Base-by-base conservation (phyloP, 2,888 invertebrate genomes). In the Cheilosia scutellata region DNA sequence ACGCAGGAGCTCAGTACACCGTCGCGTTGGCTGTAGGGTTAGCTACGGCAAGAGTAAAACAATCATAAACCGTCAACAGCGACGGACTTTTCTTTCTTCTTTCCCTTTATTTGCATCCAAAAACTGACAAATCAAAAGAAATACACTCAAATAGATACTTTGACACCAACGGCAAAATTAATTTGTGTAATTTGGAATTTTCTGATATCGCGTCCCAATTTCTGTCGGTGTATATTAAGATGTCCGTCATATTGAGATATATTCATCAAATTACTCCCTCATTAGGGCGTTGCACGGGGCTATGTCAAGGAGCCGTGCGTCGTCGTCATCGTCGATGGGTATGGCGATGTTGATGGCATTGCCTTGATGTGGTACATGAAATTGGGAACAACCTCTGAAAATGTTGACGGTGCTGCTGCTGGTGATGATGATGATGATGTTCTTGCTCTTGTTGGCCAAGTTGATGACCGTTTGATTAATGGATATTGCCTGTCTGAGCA, bases 191-290 rank as follows among this genome's bases (percentile, higher is more conserved):
- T 76, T 80, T 57, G 76, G 82, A 82, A 29, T 75, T 82, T 86
- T 37, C 49, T 72, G 86, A 68, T 86, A 86, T 76, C 62, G 72
- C 66, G 80, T 76, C 76, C 55, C 71, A 68, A 77, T 76, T 72
- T 68, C 66, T 62, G 66, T 33, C 57, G 11, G 2, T 7, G 3
- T 47, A 53, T 65, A 86, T 86, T 72, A 86, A 86, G 86, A 82
- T 82, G 86, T 82, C 62, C 82, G 68, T 70, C 62, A 68, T 78
- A 82, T 86, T 86, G 82, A 86, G 76, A 86, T 82, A 86, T 82
- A 82, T 86, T 76, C 71, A 82, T 86, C 86, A 82, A 82, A 72
- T 76, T 76, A 68, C 76, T 77, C 66, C 71, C 60, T 82, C 86
- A 82, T 86, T 82, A 86, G 72, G 76, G 86, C 76, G 86, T 80